These are phyloP conservation scores for Streblospio benedicti DNA, from an alignment of 1,140 invertebrate species.

Conservation along the genomic window DNA sequence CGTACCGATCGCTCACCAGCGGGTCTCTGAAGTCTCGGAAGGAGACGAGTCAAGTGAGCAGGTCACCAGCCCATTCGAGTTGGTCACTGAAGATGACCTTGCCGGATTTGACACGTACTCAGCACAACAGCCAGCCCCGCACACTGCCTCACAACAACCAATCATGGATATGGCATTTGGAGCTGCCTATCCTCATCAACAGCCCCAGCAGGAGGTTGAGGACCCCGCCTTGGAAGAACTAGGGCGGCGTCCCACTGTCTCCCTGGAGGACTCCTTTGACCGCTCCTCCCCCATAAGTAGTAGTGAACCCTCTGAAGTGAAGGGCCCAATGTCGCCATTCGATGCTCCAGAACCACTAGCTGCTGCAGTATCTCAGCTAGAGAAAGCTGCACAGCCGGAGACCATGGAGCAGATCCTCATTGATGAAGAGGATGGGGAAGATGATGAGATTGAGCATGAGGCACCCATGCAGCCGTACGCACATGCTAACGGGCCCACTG, in stretches of 20 bases:
- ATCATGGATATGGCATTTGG: too few species aligned
- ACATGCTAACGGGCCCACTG: conserved; percentile 52
- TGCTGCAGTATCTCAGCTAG: too few species aligned
- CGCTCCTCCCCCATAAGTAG: conserved; percentile 30
- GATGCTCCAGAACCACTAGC: conserved; percentile 21
- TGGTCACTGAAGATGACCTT: conserved; percentile 40
- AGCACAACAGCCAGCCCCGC: too few species aligned
- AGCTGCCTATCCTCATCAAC: too few species aligned
- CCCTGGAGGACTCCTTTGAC: too few species aligned
- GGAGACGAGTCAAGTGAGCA: conserved; percentile 23
- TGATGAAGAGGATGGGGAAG: background rate
- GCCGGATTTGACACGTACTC: conserved; percentile 29
- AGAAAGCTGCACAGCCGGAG: background rate
- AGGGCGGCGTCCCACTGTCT: too few species aligned
- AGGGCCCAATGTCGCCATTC: conserved; percentile 25
- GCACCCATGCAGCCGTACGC: conserved; percentile 14
- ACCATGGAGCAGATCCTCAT: background rate
- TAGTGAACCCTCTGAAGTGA: conserved; percentile 32
- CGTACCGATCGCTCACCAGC: too few species aligned
- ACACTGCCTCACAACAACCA: too few species aligned
- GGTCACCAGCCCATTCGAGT: conserved; percentile 44
- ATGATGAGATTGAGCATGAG: background rate
- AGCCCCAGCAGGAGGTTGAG: too few species aligned
- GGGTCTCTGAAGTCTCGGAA: background rate
- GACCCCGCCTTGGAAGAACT: too few species aligned